phyloP scores from a whole-genome alignment of 64 coral and sea anemone genomes.

The Orbicella faveolata region DNA sequence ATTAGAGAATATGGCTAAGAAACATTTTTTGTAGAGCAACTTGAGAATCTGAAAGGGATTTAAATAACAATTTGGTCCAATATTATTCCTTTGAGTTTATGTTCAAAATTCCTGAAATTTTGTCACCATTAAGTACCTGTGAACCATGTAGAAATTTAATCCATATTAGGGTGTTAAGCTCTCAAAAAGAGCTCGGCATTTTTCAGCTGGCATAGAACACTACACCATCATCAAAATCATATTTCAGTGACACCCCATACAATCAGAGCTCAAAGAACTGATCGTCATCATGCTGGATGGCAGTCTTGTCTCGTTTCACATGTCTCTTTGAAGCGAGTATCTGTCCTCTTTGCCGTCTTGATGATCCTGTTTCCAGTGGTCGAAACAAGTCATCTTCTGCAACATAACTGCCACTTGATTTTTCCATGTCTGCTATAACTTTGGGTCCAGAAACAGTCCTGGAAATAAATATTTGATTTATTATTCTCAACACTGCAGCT shows the following conservation, averaged over 20 bases:
- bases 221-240: neutral
- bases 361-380: conserved; percentile 27
- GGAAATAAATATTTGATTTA: neutral
- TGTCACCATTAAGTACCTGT: no score
- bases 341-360: conserved; percentile 11
- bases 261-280: conserved; percentile 66
- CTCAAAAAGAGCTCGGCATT: neutral
- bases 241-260: neutral
- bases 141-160: no score
- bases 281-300: conserved; percentile 33
- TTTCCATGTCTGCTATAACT: conserved; percentile 44
- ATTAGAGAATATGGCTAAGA: no score
- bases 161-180: no score
- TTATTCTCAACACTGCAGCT: no score
- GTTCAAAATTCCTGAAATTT: no score
- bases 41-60: no score
- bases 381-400: conserved; percentile 47
- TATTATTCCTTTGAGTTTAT: no score
- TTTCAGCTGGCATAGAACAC: neutral
- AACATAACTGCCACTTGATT: neutral
- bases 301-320: conserved; percentile 18
- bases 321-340: neutral
- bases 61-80: no score
- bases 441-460: conserved; percentile 38
- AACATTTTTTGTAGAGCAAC: no score